Evolutionary conservation across 2,888 invertebrate genomes (phyloP), one percentile per base, ranked within the genome.

Genomic region (Xanthorhoe spadicearia): DNA sequence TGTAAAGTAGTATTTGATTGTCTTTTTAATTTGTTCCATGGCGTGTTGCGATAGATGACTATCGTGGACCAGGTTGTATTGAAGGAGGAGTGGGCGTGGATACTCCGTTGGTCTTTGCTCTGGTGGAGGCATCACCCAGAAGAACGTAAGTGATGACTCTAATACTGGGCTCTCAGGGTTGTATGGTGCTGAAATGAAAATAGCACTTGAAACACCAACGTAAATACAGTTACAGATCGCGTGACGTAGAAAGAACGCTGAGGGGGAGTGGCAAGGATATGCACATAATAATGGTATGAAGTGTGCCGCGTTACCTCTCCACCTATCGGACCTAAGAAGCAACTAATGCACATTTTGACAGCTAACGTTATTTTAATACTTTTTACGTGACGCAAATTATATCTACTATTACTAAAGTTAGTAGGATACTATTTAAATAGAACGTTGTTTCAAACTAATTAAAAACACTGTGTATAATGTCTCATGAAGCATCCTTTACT

Each of bases 91-190:
- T 0, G 99, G 99, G 52, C 98, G 95, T 0, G 98, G 98, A 86
- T 98, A 98, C 87, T 98, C 98, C 61, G 97, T 96, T 9, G 98
- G 97, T 76, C 97, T 95, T 80, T 96, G 97, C 92, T 99, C 99
- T 51, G 97, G 97, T 1, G 99, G 98, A n/a, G 99, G 98, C 93
- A 97, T 95, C 3, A 98, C 98, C 98, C 99, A 99, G 87, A 97
- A 99, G 63, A 97, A 96, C 69, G 97, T 96, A 13, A 97, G 94
- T 53, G 96, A 96, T 0, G 98, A 98, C 80, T 97, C 97, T 73
- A 97, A 87, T 23, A 96, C 96, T 60, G 95, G 95, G 79, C 96
- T 96, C 82, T 97, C 97, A 66, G 95, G 95, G 80, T 96, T 96
- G 80, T 97, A 97, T 0, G 98, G 97, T 46, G 97, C 97, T 97